These are phyloP conservation scores for Nephotettix cincticeps DNA, from an alignment of 1,140 invertebrate species.

Conservation along the genomic window DNA sequence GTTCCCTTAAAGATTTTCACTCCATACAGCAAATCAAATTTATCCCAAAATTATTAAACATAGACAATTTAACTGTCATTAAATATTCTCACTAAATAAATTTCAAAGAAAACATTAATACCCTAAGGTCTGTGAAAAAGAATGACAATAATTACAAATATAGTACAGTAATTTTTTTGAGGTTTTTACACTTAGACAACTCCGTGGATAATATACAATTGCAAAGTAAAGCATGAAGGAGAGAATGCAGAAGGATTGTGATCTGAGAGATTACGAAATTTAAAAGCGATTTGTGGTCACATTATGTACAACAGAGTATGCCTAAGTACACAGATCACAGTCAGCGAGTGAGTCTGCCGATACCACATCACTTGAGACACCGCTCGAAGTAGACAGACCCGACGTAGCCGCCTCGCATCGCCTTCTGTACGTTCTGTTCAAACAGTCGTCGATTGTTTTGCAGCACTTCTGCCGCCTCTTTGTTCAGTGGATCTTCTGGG, in stretches of 20 bases:
- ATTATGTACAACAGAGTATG: constrained; percentile 13
- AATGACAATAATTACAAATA: neutral
- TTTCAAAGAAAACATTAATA: too few relatives aligned
- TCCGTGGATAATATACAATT: neutral
- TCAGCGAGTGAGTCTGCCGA: neutral
- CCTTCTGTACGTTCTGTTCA: constrained; percentile 94
- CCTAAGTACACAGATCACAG: constrained; percentile 25
- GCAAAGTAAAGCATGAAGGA: neutral
- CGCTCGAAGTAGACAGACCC: constrained; percentile 92
- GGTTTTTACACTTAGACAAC: neutral
- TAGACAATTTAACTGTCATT: too few relatives aligned
- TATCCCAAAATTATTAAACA: too few relatives aligned
- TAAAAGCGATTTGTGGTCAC: neutral
- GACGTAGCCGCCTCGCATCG: constrained; percentile 93
- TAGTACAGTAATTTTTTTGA: neutral
- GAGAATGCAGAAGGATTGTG: neutral
- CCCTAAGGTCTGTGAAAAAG: too few relatives aligned
- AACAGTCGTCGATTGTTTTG: constrained; percentile 92
- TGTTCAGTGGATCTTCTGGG: constrained; percentile 97
- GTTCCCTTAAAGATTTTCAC: too few relatives aligned
- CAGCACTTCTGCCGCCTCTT: constrained; percentile 97
- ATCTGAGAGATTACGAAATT: neutral
- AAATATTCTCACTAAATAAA: too few relatives aligned
- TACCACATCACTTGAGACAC: constrained; percentile 85
- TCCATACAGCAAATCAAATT: too few relatives aligned